Conservation (phyloP, 1,140 invertebrate species). For the Tetramorium parvispinum region DNA sequence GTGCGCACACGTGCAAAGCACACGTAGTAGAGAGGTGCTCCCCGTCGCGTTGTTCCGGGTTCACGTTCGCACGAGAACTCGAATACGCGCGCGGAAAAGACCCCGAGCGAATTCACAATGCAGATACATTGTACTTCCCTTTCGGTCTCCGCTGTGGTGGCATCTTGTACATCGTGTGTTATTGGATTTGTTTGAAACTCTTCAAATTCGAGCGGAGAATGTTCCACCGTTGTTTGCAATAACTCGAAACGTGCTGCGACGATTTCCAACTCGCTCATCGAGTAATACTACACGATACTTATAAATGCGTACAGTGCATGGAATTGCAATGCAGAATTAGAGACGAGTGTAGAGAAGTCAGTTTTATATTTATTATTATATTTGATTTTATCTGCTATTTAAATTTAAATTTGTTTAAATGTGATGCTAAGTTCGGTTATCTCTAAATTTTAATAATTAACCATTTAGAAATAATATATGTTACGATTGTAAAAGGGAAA, state of each 20-base stretch:
- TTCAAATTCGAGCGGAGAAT: constrained; percentile 69
- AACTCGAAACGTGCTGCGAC: constrained; percentile 47
- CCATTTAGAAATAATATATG: background rate
- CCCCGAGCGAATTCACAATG: constrained; percentile 69
- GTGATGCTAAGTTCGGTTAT: background rate
- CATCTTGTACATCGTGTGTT: constrained; percentile 62
- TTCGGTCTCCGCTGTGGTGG: background rate
- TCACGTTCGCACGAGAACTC: constrained; percentile 36
- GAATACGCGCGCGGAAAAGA: constrained; percentile 44
- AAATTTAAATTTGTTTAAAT: background rate
- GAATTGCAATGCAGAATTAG: no score
- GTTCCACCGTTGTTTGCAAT: constrained; percentile 24
- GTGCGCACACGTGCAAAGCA: background rate
- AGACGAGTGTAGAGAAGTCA: no score
- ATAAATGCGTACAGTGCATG: no score
- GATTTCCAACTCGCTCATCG: background rate
- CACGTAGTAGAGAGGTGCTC: background rate
- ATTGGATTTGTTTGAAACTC: constrained; percentile 78
- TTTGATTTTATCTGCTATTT: background rate
- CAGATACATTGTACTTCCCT: constrained; percentile 44
- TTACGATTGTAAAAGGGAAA: background rate
- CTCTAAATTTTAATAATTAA: background rate
- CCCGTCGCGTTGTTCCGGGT: constrained; percentile 33
- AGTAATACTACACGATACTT: background rate
- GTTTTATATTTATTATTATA: background rate